A percentile compares a stretch with the other conserved stretches of the same genome.
Evolutionary conservation across 2,797 vertebrate genomes (phyloP).

Genomic region (Gymnoscopelus microlampas): DNA sequence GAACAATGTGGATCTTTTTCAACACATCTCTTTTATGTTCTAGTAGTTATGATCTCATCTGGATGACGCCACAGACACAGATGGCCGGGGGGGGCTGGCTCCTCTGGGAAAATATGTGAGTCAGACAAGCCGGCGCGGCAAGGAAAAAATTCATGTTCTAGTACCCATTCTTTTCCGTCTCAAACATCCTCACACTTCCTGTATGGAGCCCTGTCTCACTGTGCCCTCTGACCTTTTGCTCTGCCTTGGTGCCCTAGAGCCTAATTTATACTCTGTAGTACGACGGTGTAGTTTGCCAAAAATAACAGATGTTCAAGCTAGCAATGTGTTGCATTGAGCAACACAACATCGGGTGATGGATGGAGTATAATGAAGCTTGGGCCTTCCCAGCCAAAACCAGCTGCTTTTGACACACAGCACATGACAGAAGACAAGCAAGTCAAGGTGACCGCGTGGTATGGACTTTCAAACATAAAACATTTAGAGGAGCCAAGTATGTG

Average conservation of each 20-base stretch:
- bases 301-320: no score
- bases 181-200: constrained; percentile 57
- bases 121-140: constrained; percentile 52
- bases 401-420: constrained; percentile 49
- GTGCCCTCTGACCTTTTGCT: constrained; percentile 39
- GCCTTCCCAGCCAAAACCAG: constrained; percentile 24
- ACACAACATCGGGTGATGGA: no score
- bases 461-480: constrained; percentile 30
- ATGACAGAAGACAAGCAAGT: constrained; percentile 2
- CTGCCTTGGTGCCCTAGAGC: constrained; percentile 4
- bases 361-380: no score
- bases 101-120: constrained; percentile 49
- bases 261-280: no score
- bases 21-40: constrained; percentile 33
- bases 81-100: constrained; percentile 6
- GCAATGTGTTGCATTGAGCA: no score
- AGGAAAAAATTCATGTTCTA: constrained; percentile 44
- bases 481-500: constrained; percentile 16
- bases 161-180: constrained; percentile 42
- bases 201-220: constrained; percentile 43
- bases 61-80: constrained; percentile 44
- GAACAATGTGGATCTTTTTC: constrained; percentile 49
- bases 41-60: constrained; percentile 40
- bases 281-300: no score
- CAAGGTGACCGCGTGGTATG: background rate